Evolutionary conservation across 2,113 vertebrate species (phyloP), one percentile per base, ranked within the genome.

Genomic region (Atrichornis clamosus): DNA sequence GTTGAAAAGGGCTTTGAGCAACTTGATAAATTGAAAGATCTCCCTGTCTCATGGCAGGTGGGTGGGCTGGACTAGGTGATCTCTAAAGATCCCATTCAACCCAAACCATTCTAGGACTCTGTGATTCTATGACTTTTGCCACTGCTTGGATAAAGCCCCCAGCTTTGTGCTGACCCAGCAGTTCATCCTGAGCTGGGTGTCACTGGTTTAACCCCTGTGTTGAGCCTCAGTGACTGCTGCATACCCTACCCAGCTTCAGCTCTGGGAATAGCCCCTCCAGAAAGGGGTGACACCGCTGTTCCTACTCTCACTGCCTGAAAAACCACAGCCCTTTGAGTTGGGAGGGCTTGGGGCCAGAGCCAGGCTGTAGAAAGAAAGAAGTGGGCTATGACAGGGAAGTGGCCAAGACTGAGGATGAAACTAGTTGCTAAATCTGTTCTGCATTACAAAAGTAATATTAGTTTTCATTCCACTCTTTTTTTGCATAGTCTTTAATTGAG

Each of bases 161-260:
- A 2, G 17, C 39, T n/a, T 15, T 26, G 11, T 2, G 1, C 13
- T 46, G 65, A n/a, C 3, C 5, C 0, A 0, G 26, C 44, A 59
- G 10, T 12, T 74, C 12, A 41, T 15, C 9, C 13, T 58, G 46
- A 65, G 30, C n/a, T 68, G 47, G 13, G 13, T 37, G 12, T 37
- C 1, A 0, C 30, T 30, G 16, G 28, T 49, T 39, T 62, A 68
- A 73, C 6, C 20, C 14, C 41, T 65, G 9, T 8, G 1, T 32
- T 37, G 26, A 35, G 14, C 19, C 27, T 15, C 24, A 77, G 26
- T 18, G 20, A 42, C 39, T 32, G 28, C 33, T 82, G 24, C 42
- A 23, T 21, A 33, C 15, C 6, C 4, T 50, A 21, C 41, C 28
- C 59, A 70, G 26, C 26, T 63, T 53, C 63, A 60, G 32, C 22